Evolutionary conservation across 2,888 invertebrate genomes (phyloP).

Genomic region (Chalcis sispes): DNA sequence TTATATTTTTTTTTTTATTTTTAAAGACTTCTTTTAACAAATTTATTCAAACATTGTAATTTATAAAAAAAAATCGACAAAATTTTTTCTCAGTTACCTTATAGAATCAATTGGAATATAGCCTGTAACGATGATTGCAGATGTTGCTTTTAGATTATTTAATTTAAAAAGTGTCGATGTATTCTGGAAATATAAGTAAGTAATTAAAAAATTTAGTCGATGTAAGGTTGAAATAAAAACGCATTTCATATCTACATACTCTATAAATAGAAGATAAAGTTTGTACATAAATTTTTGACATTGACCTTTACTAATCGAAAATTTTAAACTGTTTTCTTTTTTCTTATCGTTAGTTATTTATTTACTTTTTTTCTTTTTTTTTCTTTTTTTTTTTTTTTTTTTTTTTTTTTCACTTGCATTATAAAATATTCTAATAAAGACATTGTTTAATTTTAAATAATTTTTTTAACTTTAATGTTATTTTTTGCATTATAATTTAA

Average conservation of each 20-base stretch:
- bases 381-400: no score
- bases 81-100: conserved; percentile 46
- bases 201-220: not conserved
- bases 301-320: conserved; percentile 45
- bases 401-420: no score
- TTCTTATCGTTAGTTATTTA: no score
- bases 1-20: no score
- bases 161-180: conserved; percentile 61
- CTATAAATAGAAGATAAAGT: conserved; percentile 65
- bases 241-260: not conserved
- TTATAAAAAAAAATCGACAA: no score
- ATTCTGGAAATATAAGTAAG: conserved; percentile 64
- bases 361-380: conserved; percentile 26
- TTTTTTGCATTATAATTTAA: no score
- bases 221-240: not conserved
- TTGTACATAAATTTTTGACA: conserved; percentile 61
- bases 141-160: conserved; percentile 66
- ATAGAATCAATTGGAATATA: conserved; percentile 67
- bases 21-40: no score
- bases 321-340: conserved; percentile 6
- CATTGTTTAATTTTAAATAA: no score
- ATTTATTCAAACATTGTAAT: no score
- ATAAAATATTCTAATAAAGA: no score
- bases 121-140: conserved; percentile 71
- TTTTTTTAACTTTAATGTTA: no score